Conservation (phyloP, 2,797 vertebrate genomes). For the Denticeps clupeoides region DNA sequence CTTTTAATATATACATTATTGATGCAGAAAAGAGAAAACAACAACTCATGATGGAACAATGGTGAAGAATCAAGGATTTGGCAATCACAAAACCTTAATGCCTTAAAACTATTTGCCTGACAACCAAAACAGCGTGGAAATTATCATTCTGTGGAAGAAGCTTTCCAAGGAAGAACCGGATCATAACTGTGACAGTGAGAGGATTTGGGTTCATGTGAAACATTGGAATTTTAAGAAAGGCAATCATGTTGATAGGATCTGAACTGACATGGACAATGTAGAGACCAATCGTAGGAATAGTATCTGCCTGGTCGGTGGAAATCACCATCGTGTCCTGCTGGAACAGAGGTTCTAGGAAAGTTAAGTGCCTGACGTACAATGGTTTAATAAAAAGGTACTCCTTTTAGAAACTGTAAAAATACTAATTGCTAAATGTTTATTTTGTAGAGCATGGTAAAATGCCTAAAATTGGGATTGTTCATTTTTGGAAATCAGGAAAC, state of each 20-base stretch:
- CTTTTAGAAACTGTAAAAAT: constrained; percentile 22
- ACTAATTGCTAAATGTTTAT: background rate
- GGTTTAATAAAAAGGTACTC: constrained; percentile 26
- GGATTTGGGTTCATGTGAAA: no score
- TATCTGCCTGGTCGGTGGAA: background rate
- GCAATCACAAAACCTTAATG: constrained; percentile 21
- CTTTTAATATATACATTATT: constrained; percentile 13
- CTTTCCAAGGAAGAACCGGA: no score
- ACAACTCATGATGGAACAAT: constrained; percentile 16
- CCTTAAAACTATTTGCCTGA: constrained; percentile 6
- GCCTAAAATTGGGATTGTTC: no score
- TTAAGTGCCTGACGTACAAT: constrained; percentile 42
- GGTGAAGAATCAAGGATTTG: constrained; percentile 19
- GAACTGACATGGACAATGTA: no score
- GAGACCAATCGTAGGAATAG: no score
- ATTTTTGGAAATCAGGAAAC: constrained; percentile 24
- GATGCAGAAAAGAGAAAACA: constrained; percentile 22
- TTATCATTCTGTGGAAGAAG: no score
- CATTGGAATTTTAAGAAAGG: no score
- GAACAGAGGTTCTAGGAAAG: background rate
- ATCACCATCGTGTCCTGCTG: background rate
- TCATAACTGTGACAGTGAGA: no score
- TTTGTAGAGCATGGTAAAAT: constrained; percentile 1
- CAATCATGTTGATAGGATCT: no score
- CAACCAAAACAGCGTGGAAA: background rate